Base-by-base conservation (phyloP, 2,797 vertebrate species). In the Oryzias dopingdopingensis region DNA sequence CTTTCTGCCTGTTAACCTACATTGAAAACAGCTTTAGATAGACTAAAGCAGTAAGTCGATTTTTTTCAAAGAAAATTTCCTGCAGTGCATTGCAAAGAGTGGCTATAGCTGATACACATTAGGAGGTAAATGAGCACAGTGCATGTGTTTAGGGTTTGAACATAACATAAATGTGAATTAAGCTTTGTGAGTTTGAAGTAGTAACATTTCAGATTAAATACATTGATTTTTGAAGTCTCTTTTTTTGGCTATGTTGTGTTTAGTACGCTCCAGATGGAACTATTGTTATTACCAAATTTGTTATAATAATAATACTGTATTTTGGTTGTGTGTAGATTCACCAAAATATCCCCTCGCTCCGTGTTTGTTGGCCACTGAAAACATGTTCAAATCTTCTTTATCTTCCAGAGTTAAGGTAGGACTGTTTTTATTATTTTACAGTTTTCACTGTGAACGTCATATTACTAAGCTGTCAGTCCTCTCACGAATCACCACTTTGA, bases 51-150 rank as follows among this genome's bases (percentile, higher is more conserved):
- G 20, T 22, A 22, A 22, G 20, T 22, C 20, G 85, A 64, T 70
- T 76, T 22, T 72, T 79, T 63, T 63, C 17, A 77, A 62, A 43
- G n/a, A 74, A 80, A 65, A 62, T 44, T 54, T 2, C 14, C 45
- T 69, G 52, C 65, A 73, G 83, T 85, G 83, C 70, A 82, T 73
- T 67, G 70, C 54, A 77, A 68, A 77, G 16, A n/a, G 26, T 55
- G 50, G 47, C 53, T 72, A 46, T 69, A 67, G 32, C 32, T 37
- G 3, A 37, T 3, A 37, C 32, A 37, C 32, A 37, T 37, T 12
- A 37, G 32, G 32, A 37, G 4, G 32, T 37, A 12, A 37, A 37
- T 37, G 10, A 37, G 10, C 10, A 37, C 32, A 13, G 32, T 37
- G 32, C 32, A 37, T 37, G 12, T 37, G 12, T 37, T 37, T 37